Conservation (phyloP, 1,140 invertebrate genomes). For the Brachionus sp. region DNA sequence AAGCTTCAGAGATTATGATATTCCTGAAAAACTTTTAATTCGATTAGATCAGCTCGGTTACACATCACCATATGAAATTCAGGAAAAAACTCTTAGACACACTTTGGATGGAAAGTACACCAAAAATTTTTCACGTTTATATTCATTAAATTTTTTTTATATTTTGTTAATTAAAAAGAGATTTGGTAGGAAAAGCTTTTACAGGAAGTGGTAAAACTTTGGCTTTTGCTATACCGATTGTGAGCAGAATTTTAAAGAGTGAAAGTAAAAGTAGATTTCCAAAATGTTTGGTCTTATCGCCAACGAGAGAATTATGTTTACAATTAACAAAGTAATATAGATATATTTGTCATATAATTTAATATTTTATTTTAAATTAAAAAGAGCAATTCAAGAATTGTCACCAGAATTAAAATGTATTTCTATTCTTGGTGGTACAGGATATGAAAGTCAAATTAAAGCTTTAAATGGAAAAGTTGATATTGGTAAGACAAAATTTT, state of each 20-base stretch:
- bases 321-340: constrained; percentile 37
- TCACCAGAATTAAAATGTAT: constrained; percentile 18
- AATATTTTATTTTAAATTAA: background rate
- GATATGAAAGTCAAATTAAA: constrained; percentile 17
- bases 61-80: constrained; percentile 27
- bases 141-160: background rate
- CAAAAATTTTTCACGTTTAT: too few species aligned
- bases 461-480: constrained; percentile 12
- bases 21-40: background rate
- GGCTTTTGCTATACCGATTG: constrained; percentile 42
- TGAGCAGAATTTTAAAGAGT: constrained; percentile 8
- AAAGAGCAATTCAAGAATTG: constrained; percentile 44
- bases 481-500: background rate
- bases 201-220: constrained; percentile 46
- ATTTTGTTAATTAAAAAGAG: constrained; percentile 8
- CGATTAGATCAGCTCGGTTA: constrained; percentile 2
- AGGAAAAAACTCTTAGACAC: constrained; percentile 19
- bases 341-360: background rate
- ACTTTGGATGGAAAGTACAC: constrained; percentile 24
- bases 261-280: constrained; percentile 16
- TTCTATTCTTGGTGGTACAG: constrained; percentile 31
- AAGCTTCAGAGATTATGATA: background rate
- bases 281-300: constrained; percentile 23
- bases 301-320: constrained; percentile 32
- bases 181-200: constrained; percentile 33